Evolutionary conservation across 92 coral and sea anemone species (phyloP).

Genomic region (Parazoanthus atlanticus): DNA sequence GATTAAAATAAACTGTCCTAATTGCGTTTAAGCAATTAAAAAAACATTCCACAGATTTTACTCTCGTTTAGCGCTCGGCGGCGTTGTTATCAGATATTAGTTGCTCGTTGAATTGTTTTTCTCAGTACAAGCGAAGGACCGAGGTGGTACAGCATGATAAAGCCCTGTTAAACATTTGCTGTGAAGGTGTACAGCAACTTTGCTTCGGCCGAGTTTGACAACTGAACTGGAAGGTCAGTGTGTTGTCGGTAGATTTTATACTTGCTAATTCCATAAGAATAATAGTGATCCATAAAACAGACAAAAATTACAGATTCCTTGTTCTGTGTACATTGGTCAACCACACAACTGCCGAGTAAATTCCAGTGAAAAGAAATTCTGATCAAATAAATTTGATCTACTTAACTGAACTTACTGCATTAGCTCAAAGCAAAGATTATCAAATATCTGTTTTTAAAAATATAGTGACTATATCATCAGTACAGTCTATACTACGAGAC

Average conservation of each 20-base stretch:
- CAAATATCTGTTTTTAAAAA: neutral
- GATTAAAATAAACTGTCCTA: slow-evolving; percentile 23
- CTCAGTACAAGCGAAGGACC: neutral
- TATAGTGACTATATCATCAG: neutral
- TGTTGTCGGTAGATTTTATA: neutral
- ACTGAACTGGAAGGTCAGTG: neutral
- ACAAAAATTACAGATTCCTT: neutral
- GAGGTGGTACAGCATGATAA: neutral
- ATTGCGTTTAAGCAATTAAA: slow-evolving; percentile 30
- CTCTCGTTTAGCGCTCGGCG: neutral
- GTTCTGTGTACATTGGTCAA: neutral
- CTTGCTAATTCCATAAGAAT: neutral
- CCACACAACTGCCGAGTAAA: neutral
- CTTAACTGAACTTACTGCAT: slow-evolving; percentile 6
- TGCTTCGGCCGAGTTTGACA: neutral
- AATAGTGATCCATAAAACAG: neutral
- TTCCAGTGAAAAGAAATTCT: neutral
- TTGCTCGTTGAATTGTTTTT: neutral
- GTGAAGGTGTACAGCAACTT: neutral
- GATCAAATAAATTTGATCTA: neutral
- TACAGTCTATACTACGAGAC: neutral
- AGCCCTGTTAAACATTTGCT: neutral
- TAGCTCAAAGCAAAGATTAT: neutral
- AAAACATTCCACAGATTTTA: slow-evolving; percentile 25
- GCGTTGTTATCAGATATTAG: neutral